phyloP scores from a whole-genome alignment of 2,113 vertebrate genomes.

The Ptyas mucosa region DNA sequence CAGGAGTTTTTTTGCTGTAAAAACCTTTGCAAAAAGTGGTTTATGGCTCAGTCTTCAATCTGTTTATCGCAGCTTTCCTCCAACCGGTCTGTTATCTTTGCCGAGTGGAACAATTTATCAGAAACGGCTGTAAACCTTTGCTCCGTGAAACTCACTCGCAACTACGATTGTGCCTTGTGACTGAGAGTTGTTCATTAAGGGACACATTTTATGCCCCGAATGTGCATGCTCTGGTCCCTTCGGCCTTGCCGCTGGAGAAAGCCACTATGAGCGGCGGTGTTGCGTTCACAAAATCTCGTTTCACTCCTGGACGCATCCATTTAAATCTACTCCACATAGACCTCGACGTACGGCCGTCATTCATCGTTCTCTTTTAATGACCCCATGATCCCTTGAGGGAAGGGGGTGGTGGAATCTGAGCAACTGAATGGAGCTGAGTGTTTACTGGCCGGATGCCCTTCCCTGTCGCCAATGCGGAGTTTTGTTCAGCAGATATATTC shows the following conservation, averaged over 20 bases:
- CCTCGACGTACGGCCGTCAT: too few relatives aligned
- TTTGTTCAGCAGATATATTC: too few relatives aligned
- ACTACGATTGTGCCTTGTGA: neutral
- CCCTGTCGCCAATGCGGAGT: too few relatives aligned
- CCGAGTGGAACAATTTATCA: neutral
- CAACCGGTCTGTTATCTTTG: constrained; percentile 4
- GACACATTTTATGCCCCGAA: constrained; percentile 2
- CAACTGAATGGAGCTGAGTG: too few relatives aligned
- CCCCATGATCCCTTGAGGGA: too few relatives aligned
- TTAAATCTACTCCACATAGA: neutral
- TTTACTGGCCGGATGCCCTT: too few relatives aligned
- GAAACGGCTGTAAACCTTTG: constrained; percentile 8
- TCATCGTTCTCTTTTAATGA: too few relatives aligned
- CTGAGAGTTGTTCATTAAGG: neutral
- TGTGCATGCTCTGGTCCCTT: neutral
- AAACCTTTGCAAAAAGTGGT: constrained; percentile 16
- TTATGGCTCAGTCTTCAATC: neutral
- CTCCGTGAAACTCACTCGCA: neutral
- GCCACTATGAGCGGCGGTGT: neutral
- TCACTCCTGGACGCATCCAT: neutral
- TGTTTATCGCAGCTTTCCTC: neutral
- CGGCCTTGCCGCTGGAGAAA: neutral
- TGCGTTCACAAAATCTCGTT: neutral
- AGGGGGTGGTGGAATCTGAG: too few relatives aligned
- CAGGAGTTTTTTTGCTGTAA: neutral